Evolutionary conservation across 1,140 invertebrate species (phyloP).

Genomic region (Drosophila pectinifera): DNA sequence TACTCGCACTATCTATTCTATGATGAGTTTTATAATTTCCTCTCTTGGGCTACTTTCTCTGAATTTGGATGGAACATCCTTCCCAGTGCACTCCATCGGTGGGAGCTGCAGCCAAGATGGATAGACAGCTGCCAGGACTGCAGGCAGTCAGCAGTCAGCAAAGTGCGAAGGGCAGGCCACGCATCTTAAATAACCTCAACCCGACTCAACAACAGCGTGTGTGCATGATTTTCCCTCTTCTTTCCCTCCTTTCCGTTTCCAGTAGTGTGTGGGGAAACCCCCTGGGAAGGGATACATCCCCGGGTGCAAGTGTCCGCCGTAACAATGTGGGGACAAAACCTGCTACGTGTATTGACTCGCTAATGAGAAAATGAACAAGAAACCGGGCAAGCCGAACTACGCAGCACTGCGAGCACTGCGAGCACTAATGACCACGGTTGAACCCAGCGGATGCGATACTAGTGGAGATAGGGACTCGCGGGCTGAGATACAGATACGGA

Average conservation of each 20-base stretch:
- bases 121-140: constrained; percentile 56
- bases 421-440: constrained; percentile 69
- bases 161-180: constrained; percentile 61
- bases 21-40: no score
- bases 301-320: constrained; percentile 32
- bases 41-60: no score
- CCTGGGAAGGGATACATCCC: neutral
- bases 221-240: constrained; percentile 23
- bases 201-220: constrained; percentile 26
- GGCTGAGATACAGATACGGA: constrained; percentile 26
- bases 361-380: constrained; percentile 75
- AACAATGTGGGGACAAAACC: constrained; percentile 73
- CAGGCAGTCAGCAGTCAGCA: constrained; percentile 70
- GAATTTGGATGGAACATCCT: no score
- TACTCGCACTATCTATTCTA: no score
- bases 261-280: constrained; percentile 1
- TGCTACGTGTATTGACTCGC: constrained; percentile 75
- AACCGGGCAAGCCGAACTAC: constrained; percentile 28
- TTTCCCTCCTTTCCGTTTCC: neutral
- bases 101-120: constrained; percentile 43
- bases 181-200: constrained; percentile 62
- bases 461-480: constrained; percentile 18
- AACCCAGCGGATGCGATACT: constrained; percentile 42
- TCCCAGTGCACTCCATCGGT: constrained; percentile 33
- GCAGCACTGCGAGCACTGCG: constrained; percentile 51